Base-by-base conservation (phyloP, 2,113 vertebrate species). In the Sylvilagus bachmani region DNA sequence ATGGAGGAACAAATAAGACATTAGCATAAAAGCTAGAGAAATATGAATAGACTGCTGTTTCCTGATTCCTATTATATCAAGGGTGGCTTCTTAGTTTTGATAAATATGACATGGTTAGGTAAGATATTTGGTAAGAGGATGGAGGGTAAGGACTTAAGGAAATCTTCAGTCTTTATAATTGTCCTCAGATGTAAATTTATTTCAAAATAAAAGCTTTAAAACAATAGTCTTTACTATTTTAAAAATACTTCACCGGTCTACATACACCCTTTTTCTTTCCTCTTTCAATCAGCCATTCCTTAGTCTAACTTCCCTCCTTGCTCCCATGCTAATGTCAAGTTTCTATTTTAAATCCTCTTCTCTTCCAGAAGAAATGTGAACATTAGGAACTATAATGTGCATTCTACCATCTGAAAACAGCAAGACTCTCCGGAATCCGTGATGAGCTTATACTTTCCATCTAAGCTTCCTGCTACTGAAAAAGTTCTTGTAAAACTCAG, bases 151-250 rank as follows among this genome's bases (percentile, higher is more conserved):
- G 2, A 6, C 0, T 7, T 64, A 0, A 1, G 7, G 49, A 70
- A 73, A 2, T n/a, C 4, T 29, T 3, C 0, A 27, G 2, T 58
- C 29, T 83, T 55, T 82, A 6, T 31, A 67, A 74, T 1, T 70
- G 10, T 61, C 44, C 22, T 19, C 19, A 29, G 64, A 61, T 14
- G 22, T 5, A 27, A 49, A 84, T 90, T 66, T 84, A 71, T 67
- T 93, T 87, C 53, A 93, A 74, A 89, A 49, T n/a, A 78, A 85
- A 51, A 77, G 3, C 5, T 79, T 73, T 62, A 82, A 69, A 95
- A 80, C 53, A 51, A 64, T 66, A 71, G 27, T 82, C 51, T 86
- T 6, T 24, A 4, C 81, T 8, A 66, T 5, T 79, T 94, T 83
- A 89, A 12, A 36, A 79, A 85, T 12, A 33, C 55, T 66, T 33